A percentile compares a stretch with the other conserved stretches of the same genome.
These are phyloP conservation scores for Dusona sp. DNA, from an alignment of 2,888 invertebrate genomes.

Conservation along the genomic window DNA sequence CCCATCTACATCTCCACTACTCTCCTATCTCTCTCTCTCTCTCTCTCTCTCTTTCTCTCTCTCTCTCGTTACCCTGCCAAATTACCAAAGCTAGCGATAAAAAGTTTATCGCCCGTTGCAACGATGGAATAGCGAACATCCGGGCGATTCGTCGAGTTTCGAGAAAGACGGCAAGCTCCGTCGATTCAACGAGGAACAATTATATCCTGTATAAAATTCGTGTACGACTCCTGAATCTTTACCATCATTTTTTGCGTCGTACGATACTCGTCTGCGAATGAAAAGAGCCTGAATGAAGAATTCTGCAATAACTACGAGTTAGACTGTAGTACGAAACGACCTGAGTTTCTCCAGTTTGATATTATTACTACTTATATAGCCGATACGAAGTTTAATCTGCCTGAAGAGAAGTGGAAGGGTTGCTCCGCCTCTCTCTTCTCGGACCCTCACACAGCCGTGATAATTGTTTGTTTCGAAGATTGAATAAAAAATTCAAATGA, in stretches of 20 bases:
- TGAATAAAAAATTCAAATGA: slow-evolving; percentile 82
- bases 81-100: slow-evolving; percentile 72
- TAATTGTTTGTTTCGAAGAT: slow-evolving; percentile 83
- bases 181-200: slow-evolving; percentile 60
- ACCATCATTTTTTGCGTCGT: slow-evolving; percentile 38
- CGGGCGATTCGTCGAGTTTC: slow-evolving; percentile 51
- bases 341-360: slow-evolving; percentile 40
- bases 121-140: slow-evolving; percentile 58
- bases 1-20: slow-evolving; percentile 33
- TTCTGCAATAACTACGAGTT: slow-evolving; percentile 30
- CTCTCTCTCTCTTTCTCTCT: slow-evolving; percentile 17
- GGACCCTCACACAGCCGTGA: slow-evolving; percentile 78
- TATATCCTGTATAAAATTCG: slow-evolving; percentile 47
- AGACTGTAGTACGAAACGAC: slow-evolving; percentile 22
- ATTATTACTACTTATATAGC: slow-evolving; percentile 29
- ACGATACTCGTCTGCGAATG: neutral
- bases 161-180: slow-evolving; percentile 25
- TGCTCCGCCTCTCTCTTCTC: slow-evolving; percentile 12
- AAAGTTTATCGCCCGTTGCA: slow-evolving; percentile 70
- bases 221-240: slow-evolving; percentile 35
- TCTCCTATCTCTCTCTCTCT: slow-evolving; percentile 4
- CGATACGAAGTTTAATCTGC: slow-evolving; percentile 55
- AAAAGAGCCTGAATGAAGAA: slow-evolving; percentile 31
- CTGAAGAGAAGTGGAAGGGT: slow-evolving; percentile 24
- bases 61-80: slow-evolving; percentile 54